Evolutionary conservation across 2,797 vertebrate species (phyloP), one percentile per base, ranked within the genome.

Genomic region (Melanitta fusca): DNA sequence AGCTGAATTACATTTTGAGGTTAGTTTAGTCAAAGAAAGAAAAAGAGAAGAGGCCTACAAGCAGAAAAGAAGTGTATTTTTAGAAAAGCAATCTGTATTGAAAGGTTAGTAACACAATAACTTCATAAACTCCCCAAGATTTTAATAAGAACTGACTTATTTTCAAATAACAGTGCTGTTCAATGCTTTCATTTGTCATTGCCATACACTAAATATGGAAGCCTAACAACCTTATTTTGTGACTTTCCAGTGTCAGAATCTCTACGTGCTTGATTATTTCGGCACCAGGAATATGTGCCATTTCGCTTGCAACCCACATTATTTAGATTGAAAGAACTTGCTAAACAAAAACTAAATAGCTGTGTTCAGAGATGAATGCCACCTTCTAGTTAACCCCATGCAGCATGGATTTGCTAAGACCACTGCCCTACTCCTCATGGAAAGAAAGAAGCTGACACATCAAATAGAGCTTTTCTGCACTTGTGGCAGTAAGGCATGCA

Each of bases 91-190:
- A 85, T 86, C 49, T 73, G 61, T 84, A 83, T 45, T 72, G 79
- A 80, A 93, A 88, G 56, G 81, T 72, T 89, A 56, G 43, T 66
- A 95, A 79, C 70, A 80, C 32, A 84, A 57, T 54, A 90, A 84
- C 70, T 92, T 93, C 60, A 91, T 78, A 84, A 91, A 95, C 24
- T 69, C 64, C 49, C 16, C 36, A 77, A 82, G 69, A 85, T 27
- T 78, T 73, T 79, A 84, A 65, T 89, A 77, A 87, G 58, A 45
- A 62, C 36, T 62, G 47, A 94, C 45, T 80, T 89, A 61, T 81
- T 91, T 85, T 83, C 62, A 87, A 86, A 87, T 75, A 92, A 82
- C 57, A 92, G 53, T 57, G 68, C 39, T 17, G 22, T 15, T 91
- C 61, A 66, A 51, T 61, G 71, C 51, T 85, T 85, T 86, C 62